Evolutionary conservation across 2,888 invertebrate genomes (phyloP).

Genomic region (Polymixis lichenea): DNA sequence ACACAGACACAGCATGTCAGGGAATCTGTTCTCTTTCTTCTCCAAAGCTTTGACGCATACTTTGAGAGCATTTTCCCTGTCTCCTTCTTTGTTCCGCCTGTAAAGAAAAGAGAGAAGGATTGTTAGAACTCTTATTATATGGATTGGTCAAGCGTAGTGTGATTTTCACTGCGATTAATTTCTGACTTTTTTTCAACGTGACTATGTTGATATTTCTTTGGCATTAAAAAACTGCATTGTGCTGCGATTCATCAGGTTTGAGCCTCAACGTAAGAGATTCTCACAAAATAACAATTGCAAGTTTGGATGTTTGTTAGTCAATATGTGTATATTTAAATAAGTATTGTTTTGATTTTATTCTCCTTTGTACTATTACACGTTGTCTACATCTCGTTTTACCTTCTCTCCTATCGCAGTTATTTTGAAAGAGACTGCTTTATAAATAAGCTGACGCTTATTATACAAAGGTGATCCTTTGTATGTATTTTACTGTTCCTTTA

Average conservation of each 20-base stretch:
- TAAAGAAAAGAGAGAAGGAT: conserved; percentile 51
- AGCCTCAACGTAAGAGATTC: not conserved
- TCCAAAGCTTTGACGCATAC: conserved; percentile 98
- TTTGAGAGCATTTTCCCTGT: conserved; percentile 97
- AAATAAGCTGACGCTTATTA: too few species aligned
- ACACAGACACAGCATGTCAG: conserved; percentile 99
- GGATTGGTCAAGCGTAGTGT: not conserved
- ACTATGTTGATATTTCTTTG: too few species aligned
- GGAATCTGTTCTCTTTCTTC: conserved; percentile 98
- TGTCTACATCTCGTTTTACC: too few species aligned
- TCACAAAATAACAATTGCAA: not conserved
- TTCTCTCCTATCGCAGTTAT: too few species aligned
- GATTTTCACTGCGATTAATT: not conserved
- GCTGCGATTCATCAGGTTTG: not conserved
- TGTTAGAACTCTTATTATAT: not conserved
- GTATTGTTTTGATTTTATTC: too few species aligned
- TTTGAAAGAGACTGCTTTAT: too few species aligned
- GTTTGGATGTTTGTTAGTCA: not conserved
- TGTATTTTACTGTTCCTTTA: too few species aligned
- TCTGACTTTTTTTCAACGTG: not conserved
- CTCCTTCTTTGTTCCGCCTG: conserved; percentile 97
- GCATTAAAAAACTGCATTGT: not conserved
- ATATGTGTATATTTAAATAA: too few species aligned
- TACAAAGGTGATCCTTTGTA: too few species aligned
- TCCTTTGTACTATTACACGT: too few species aligned